Evolutionary conservation across 2,113 vertebrate species (phyloP).

Genomic region (Zosterops borbonicus): DNA sequence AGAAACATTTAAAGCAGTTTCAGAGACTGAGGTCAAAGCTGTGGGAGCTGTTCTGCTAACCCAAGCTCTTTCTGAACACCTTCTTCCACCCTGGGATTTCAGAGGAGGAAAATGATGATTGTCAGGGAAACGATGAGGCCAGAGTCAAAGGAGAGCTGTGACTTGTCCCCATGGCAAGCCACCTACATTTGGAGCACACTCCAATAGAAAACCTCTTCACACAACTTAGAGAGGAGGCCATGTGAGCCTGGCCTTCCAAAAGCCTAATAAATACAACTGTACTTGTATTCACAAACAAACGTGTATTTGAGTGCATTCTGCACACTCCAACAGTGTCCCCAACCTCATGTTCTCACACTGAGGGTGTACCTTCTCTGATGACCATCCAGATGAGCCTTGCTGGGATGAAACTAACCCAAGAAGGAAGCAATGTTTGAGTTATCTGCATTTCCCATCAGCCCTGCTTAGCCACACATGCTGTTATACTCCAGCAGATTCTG

Average conservation of each 20-base stretch:
- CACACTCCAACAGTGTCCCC: not conserved
- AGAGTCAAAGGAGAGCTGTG: not conserved
- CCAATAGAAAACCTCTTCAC: not conserved
- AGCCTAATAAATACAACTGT: not conserved
- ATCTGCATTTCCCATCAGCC: not conserved
- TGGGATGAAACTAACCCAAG: not conserved
- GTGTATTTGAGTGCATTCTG: not conserved
- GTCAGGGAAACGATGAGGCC: rapidly evolving
- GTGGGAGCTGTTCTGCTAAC: not conserved
- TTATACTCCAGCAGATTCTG: not conserved
- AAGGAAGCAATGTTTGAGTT: not conserved
- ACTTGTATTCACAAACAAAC: not conserved
- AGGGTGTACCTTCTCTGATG: not conserved
- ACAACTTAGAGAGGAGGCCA: not conserved
- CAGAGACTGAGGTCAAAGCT: not conserved
- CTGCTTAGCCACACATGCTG: not conserved
- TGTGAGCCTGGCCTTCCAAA: not conserved
- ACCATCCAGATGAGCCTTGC: not conserved
- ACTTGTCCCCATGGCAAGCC: not conserved
- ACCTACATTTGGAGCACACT: too few relatives aligned
- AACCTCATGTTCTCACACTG: not conserved
- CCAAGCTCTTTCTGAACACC: not conserved
- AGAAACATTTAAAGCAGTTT: not conserved
- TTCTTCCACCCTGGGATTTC: not conserved
- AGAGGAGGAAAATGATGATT: not conserved